Base-by-base conservation (phyloP, 1,140 invertebrate genomes). In the Lordiphosa mommai region DNA sequence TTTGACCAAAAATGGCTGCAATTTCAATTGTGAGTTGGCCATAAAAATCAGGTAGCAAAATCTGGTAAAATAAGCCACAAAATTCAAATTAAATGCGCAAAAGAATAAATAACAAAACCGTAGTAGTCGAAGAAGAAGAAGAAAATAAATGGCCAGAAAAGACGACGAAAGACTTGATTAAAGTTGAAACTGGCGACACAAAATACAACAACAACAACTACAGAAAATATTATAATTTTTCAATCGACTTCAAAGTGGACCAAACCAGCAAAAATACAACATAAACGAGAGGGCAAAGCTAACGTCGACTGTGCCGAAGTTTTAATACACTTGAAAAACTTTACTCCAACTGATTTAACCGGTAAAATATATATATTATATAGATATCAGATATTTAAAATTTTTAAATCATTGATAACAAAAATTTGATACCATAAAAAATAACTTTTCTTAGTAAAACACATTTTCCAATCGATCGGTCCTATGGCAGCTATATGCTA, bases 31-130 rank as follows among this genome's bases (percentile, higher is more conserved):
- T 40, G 37, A 41, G 12, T 12, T 55, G 4, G 70, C 60, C 58
- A 66, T 70, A 70, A 74, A 80, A 74, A 61, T 66, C 60, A 66
- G 56, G 67, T 70, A 72, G 64, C 57, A 48, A 65, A 61, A 52
- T 47, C 20, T 27, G 56, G 51, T 41, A 44, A 64, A 34, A 44
- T 56, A 52, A 23, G 61, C 16, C 58, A 50, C 16, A 33, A 9
- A 32, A 65, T 60, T 60, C 37, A 80, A 80, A 71, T 74, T 40
- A 67, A 74, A 76, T 71, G 58, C 66, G 66, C 61, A 71, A 80
- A 67, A 71, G 61, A 71, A 57, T 82, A 74, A 38, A 72, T 68
- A 68, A 64, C 52, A 68, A 57, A 52, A 17, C 16, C 3, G 16
- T 48, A 55, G 44, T 48, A 58, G 23, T 14, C 30, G 8, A 9